phyloP scores from a whole-genome alignment of 2,797 vertebrate species.

The Neomorphus geoffroyi region DNA sequence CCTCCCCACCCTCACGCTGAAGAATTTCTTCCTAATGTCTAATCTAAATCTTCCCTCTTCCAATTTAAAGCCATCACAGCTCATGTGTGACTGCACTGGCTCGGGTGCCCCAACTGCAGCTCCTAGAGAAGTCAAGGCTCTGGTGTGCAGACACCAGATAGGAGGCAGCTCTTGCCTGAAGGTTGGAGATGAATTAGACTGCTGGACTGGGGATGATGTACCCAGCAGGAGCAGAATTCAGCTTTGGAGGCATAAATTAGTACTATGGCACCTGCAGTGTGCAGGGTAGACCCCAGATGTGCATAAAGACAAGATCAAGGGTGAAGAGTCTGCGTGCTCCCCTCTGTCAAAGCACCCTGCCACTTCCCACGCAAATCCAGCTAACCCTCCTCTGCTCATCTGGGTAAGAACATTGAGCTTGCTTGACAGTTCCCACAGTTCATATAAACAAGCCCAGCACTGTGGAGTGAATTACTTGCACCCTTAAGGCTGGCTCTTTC shows the following conservation, averaged over 20 bases:
- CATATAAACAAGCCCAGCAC: background rate
- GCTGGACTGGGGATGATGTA: background rate
- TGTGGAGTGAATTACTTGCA: background rate
- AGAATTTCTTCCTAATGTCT: too few species aligned
- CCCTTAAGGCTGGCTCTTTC: background rate
- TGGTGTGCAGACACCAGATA: background rate
- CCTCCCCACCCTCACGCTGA: too few species aligned
- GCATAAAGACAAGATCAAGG: background rate
- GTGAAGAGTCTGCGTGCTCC: too few species aligned
- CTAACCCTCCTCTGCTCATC: background rate
- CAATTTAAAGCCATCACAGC: background rate
- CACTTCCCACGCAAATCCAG: accelerated
- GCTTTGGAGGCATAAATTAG: background rate
- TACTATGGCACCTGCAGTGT: accelerated
- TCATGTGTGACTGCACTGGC: accelerated
- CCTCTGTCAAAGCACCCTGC: background rate
- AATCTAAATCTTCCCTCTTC: too few species aligned
- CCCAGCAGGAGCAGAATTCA: background rate
- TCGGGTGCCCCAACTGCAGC: background rate
- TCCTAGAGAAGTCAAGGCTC: background rate
- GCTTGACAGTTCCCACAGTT: too few species aligned
- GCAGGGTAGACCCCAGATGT: too few species aligned
- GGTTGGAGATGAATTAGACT: background rate
- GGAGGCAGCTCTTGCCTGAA: background rate
- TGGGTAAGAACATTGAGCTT: accelerated